These are phyloP conservation scores for Drosophila ohnishii DNA, from an alignment of 1,140 invertebrate genomes.

Conservation along the genomic window DNA sequence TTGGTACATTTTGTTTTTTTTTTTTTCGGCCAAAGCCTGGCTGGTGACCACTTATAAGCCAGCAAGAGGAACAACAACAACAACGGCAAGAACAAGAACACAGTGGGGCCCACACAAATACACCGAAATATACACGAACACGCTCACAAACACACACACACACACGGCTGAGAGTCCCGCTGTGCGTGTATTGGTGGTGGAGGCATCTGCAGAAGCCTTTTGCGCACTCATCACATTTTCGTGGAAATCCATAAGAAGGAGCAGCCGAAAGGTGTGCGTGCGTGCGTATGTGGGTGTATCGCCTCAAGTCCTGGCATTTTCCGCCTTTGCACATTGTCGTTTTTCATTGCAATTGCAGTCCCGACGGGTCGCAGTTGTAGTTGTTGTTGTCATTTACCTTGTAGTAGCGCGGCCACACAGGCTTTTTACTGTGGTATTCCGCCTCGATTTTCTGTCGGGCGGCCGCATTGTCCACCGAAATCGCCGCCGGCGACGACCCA, in stretches of 20 bases:
- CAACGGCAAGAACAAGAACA: constrained; percentile 40
- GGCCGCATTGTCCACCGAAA: constrained; percentile 40
- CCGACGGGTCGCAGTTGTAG: constrained; percentile 14
- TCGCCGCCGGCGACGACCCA: constrained; percentile 28
- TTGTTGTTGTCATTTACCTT: constrained; percentile 84
- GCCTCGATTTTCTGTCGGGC: constrained; percentile 84
- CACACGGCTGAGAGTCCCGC: constrained; percentile 20
- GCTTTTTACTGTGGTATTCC: constrained; percentile 87
- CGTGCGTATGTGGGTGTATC: not conserved
- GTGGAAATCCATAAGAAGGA: constrained; percentile 69
- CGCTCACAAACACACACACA: constrained; percentile 20
- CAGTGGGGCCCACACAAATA: constrained; percentile 53
- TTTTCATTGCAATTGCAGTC: constrained; percentile 29
- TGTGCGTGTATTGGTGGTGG: constrained; percentile 53
- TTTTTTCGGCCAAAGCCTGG: constrained; percentile 58
- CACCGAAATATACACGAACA: constrained; percentile 25
- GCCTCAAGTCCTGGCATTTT: not conserved
- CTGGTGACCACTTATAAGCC: constrained; percentile 30
- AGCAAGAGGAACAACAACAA: constrained; percentile 26
- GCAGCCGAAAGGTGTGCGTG: constrained; percentile 50
- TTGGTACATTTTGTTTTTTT: constrained; percentile 48
- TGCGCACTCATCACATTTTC: constrained; percentile 81
- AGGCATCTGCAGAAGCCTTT: constrained; percentile 80
- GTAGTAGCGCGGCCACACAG: constrained; percentile 86
- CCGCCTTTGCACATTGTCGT: not conserved